phyloP scores from a whole-genome alignment of 2,888 invertebrate species.

The Acrocyrtus sp. region DNA sequence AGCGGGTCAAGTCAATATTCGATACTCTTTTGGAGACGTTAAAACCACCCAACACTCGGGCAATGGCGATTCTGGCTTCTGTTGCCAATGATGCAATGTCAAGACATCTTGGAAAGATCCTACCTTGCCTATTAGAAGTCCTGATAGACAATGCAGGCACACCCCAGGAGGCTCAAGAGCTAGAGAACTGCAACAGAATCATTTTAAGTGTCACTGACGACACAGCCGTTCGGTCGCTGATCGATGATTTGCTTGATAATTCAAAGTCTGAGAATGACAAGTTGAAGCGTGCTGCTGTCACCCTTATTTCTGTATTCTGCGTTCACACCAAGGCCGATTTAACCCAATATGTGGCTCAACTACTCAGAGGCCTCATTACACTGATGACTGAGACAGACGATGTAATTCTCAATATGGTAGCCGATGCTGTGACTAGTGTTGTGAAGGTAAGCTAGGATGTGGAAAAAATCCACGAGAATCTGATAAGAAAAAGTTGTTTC shows the following conservation, averaged over 20 bases:
- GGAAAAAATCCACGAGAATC: neutral
- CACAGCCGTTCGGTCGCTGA: constrained; percentile 84
- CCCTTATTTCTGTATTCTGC: constrained; percentile 90
- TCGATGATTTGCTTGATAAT: constrained; percentile 85
- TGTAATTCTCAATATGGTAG: constrained; percentile 84
- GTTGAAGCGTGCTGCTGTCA: constrained; percentile 83
- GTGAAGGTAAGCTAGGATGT: constrained; percentile 71
- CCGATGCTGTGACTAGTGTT: constrained; percentile 91
- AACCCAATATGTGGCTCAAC: constrained; percentile 85
- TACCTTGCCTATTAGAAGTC: constrained; percentile 82
- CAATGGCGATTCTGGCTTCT: constrained; percentile 91
- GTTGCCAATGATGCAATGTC: constrained; percentile 94
- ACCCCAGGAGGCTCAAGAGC: constrained; percentile 70
- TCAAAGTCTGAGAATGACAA: constrained; percentile 74
- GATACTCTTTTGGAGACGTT: constrained; percentile 87
- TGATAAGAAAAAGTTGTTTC: neutral
- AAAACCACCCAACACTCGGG: constrained; percentile 90
- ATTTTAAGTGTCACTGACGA: constrained; percentile 91
- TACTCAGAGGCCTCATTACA: constrained; percentile 86
- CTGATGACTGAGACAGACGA: constrained; percentile 85
- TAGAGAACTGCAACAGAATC: constrained; percentile 93
- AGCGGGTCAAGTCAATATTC: constrained; percentile 93
- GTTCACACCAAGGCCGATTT: constrained; percentile 89
- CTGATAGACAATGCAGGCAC: constrained; percentile 46
- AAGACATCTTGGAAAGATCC: constrained; percentile 88